A percentile compares a stretch with the other conserved stretches of the same genome.
These are phyloP conservation scores for Folsomia candida DNA, from an alignment of 2,888 invertebrate species.

Conservation along the genomic window DNA sequence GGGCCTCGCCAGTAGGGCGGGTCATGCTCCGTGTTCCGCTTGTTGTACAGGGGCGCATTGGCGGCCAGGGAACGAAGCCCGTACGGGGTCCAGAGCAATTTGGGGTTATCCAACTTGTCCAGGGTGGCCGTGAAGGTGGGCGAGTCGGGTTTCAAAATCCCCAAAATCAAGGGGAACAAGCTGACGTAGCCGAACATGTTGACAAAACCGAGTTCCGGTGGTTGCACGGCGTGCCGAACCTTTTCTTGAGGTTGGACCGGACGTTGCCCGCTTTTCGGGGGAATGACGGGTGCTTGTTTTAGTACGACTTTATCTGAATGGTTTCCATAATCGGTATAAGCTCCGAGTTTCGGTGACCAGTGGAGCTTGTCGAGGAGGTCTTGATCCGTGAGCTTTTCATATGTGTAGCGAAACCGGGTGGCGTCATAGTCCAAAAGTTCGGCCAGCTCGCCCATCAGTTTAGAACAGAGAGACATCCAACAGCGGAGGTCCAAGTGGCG, in stretches of 20 bases:
- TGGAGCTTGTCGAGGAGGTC: slow-evolving; percentile 75
- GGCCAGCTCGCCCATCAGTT: slow-evolving; percentile 72
- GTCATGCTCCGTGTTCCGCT: slow-evolving; percentile 92
- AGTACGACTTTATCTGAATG: slow-evolving; percentile 84
- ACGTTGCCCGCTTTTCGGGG: slow-evolving; percentile 55
- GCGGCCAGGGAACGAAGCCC: slow-evolving; percentile 85
- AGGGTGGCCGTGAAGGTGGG: slow-evolving; percentile 76
- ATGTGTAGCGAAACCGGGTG: slow-evolving; percentile 68
- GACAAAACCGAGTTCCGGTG: slow-evolving; percentile 75
- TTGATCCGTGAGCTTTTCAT: slow-evolving; percentile 72
- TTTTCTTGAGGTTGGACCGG: slow-evolving; percentile 62
- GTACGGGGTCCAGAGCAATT: slow-evolving; percentile 80
- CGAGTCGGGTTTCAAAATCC: slow-evolving; percentile 77
- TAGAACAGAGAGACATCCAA: slow-evolving; percentile 91
- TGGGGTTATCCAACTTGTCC: slow-evolving; percentile 72
- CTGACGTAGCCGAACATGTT: slow-evolving; percentile 92
- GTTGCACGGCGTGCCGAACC: slow-evolving; percentile 67
- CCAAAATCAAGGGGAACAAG: slow-evolving; percentile 87
- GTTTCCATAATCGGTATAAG: slow-evolving; percentile 89
- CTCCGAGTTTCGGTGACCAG: slow-evolving; percentile 73
- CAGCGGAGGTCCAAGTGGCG: slow-evolving; percentile 93
- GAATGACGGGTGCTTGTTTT: slow-evolving; percentile 53
- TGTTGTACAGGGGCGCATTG: slow-evolving; percentile 81
- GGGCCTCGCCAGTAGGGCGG: slow-evolving; percentile 98
- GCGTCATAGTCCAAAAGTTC: slow-evolving; percentile 54